A percentile compares a stretch with the other conserved stretches of the same genome.
Evolutionary conservation across 2,113 vertebrate genomes (phyloP).

Genomic region (Mobula hypostoma): DNA sequence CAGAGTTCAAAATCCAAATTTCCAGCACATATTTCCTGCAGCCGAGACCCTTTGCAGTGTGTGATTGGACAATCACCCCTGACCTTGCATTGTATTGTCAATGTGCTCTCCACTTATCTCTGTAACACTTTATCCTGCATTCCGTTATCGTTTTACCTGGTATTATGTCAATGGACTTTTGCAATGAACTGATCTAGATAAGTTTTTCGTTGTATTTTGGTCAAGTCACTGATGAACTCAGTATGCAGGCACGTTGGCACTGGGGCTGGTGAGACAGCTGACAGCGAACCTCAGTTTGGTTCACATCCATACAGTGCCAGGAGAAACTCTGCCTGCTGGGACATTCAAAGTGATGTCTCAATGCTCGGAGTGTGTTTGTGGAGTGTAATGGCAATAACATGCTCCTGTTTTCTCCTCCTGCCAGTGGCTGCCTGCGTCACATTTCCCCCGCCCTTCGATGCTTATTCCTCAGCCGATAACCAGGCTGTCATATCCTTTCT

Average conservation of each 20-base stretch:
- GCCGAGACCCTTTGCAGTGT: neutral
- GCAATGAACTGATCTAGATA: too few relatives aligned
- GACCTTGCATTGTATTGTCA: too few relatives aligned
- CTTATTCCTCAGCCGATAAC: neutral
- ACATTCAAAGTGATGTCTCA: neutral
- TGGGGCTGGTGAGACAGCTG: neutral
- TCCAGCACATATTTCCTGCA: neutral
- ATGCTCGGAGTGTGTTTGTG: neutral
- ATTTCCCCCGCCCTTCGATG: neutral
- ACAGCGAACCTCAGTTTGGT: neutral
- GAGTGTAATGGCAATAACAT: neutral
- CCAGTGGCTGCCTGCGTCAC: constrained; percentile 28
- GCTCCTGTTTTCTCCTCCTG: fast-evolving
- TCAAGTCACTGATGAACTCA: neutral
- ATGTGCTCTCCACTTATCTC: too few relatives aligned
- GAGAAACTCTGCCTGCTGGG: neutral
- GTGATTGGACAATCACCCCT: neutral
- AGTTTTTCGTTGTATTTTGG: too few relatives aligned
- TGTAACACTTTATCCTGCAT: too few relatives aligned
- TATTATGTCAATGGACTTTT: too few relatives aligned
- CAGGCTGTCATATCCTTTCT: fast-evolving
- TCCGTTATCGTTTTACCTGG: too few relatives aligned
- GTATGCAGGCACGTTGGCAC: neutral
- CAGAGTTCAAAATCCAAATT: too few relatives aligned
- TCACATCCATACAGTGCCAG: neutral